phyloP scores from a whole-genome alignment of 2,113 vertebrate species.

The Hippocampus comes region DNA sequence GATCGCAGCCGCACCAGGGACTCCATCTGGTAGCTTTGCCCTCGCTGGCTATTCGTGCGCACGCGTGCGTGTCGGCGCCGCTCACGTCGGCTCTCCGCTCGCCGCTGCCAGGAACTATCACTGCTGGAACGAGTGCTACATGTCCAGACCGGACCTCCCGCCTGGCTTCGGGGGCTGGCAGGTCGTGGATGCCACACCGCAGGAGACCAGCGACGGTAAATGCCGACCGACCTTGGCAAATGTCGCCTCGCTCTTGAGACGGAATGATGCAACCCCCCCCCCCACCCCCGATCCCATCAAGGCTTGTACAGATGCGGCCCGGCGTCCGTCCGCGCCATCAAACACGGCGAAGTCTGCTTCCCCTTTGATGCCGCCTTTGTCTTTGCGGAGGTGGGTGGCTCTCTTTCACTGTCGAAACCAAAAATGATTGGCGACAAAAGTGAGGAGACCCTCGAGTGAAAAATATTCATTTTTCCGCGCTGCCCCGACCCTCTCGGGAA shows the following conservation, averaged over 20 bases:
- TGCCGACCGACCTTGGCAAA: conserved; percentile 52
- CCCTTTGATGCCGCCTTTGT: conserved; percentile 89
- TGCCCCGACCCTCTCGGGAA: too few species aligned
- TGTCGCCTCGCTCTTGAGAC: conserved; percentile 62
- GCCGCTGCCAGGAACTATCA: conserved; percentile 87
- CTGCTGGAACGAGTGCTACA: conserved; percentile 96
- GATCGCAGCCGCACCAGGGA: conserved; percentile 83
- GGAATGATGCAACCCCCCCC: background rate
- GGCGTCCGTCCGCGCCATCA: conserved; percentile 88
- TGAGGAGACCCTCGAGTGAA: too few species aligned
- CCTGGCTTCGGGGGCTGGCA: conserved; percentile 95
- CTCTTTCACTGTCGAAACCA: too few species aligned
- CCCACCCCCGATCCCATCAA: conserved; percentile 40
- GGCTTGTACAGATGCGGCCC: conserved; percentile 96
- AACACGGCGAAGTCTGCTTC: conserved; percentile 89
- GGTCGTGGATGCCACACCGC: conserved; percentile 90
- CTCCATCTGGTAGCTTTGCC: conserved; percentile 80
- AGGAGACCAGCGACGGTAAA: conserved; percentile 95
- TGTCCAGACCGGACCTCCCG: conserved; percentile 90
- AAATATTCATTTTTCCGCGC: too few species aligned
- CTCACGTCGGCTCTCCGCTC: background rate
- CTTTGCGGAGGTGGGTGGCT: conserved; percentile 83
- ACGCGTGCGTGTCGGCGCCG: too few species aligned
- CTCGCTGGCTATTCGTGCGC: too few species aligned
- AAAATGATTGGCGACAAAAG: too few species aligned